These are phyloP conservation scores for Eospalax fontanierii DNA, from an alignment of 2,797 vertebrate genomes.

Conservation along the genomic window DNA sequence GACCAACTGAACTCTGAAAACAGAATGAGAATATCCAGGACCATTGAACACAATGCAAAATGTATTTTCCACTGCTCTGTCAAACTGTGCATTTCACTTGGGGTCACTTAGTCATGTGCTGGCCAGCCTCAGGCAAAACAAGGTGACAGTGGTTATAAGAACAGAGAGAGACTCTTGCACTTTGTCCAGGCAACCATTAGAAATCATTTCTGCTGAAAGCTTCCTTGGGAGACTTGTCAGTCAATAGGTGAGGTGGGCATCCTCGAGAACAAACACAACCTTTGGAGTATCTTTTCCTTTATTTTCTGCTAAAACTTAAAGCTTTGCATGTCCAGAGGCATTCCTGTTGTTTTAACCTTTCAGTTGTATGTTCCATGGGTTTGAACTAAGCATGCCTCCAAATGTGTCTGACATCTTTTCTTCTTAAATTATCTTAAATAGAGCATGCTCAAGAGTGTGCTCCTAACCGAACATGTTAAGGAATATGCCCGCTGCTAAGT, in stretches of 20 bases:
- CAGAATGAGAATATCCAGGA: slow-evolving; percentile 22
- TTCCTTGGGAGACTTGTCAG: neutral
- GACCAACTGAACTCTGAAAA: slow-evolving; percentile 67
- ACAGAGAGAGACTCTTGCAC: neutral
- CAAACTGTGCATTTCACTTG: neutral
- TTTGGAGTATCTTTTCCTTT: neutral
- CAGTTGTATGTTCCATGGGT: neutral
- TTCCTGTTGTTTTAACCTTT: neutral
- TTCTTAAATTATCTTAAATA: neutral
- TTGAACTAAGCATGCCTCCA: neutral
- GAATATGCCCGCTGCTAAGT: neutral
- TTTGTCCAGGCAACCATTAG: neutral
- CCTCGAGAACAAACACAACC: neutral
- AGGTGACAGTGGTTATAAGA: neutral
- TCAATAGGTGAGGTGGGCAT: neutral
- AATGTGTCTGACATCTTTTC: neutral
- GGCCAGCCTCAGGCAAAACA: neutral
- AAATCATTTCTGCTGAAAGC: neutral
- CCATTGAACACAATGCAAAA: neutral
- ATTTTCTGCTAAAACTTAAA: neutral
- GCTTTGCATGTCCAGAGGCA: neutral
- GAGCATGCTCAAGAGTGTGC: neutral
- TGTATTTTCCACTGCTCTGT: neutral
- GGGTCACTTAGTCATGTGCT: neutral
- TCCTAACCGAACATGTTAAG: neutral